Percentiles rank a stretch among this genome's conserved stretches.
Conservation (phyloP, 2,888 invertebrate species). For the Parnassius glacialis region DNA sequence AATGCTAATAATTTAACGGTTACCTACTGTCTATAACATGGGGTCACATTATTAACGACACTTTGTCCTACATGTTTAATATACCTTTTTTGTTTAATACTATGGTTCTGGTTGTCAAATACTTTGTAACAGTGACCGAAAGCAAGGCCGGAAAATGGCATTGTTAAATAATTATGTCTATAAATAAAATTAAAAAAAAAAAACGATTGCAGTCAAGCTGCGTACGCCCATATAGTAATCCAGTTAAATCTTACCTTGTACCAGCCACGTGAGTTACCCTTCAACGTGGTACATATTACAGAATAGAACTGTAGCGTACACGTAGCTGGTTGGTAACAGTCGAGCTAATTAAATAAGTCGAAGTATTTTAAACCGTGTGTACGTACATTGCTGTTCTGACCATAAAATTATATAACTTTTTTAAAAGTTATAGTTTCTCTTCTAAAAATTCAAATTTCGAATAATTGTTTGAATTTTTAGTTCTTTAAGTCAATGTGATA, state of each 20-base stretch:
- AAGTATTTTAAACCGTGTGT: slow-evolving; percentile 22
- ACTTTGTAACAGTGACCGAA: no score
- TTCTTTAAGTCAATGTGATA: no score
- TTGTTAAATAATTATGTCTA: slow-evolving; percentile 12
- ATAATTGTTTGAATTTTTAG: neutral
- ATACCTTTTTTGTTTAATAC: no score
- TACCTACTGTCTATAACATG: no score
- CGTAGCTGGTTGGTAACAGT: slow-evolving; percentile 15
- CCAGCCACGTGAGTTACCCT: slow-evolving; percentile 19
- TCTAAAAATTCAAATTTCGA: neutral
- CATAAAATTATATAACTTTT: neutral
- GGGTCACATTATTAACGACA: no score
- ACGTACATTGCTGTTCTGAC: slow-evolving; percentile 4
- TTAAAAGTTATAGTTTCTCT: neutral
- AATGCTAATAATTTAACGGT: no score
- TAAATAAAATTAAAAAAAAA: slow-evolving; percentile 1
- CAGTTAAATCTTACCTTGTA: slow-evolving; percentile 23
- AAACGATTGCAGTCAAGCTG: slow-evolving; percentile 8
- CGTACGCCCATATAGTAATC: slow-evolving; percentile 18
- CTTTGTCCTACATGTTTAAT: no score
- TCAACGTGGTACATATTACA: slow-evolving; percentile 15
- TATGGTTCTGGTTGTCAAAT: no score
- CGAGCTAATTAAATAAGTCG: slow-evolving; percentile 24
- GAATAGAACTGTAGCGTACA: slow-evolving; percentile 3
- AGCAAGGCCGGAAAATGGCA: neutral